Percentiles rank a stretch among this genome's conserved stretches.
These are phyloP conservation scores for Parochlus steinenii DNA, from an alignment of 2,888 invertebrate genomes.

Conservation along the genomic window DNA sequence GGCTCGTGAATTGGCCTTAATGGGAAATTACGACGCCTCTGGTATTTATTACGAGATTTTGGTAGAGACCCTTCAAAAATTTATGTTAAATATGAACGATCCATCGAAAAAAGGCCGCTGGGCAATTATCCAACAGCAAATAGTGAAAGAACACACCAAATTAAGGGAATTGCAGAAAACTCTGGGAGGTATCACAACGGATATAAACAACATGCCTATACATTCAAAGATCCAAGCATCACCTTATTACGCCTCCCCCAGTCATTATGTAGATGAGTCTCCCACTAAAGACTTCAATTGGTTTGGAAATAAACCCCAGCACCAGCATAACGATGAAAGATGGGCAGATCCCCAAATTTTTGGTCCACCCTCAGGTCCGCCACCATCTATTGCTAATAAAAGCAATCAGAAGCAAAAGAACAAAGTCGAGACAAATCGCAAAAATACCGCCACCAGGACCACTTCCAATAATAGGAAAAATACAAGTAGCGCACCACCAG, in stretches of 20 bases:
- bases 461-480: slow-evolving; percentile 5
- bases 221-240: slow-evolving; percentile 27
- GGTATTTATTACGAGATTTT: slow-evolving; percentile 87
- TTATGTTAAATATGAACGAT: slow-evolving; percentile 64
- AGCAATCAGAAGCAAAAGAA: no score
- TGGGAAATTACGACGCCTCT: slow-evolving; percentile 91
- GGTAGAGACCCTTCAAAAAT: slow-evolving; percentile 75
- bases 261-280: no score
- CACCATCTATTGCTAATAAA: no score
- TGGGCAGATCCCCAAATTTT: slow-evolving; percentile 38
- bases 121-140: slow-evolving; percentile 79
- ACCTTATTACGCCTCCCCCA: no score
- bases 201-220: slow-evolving; percentile 30
- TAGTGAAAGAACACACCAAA: slow-evolving; percentile 78
- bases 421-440: no score
- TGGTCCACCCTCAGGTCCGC: slow-evolving; percentile 49
- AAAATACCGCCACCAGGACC: background rate
- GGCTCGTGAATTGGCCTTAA: slow-evolving; percentile 86
- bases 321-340: slow-evolving; percentile 37
- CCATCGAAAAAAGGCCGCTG: slow-evolving; percentile 71
- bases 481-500: slow-evolving; percentile 2
- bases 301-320: no score
- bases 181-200: slow-evolving; percentile 28
- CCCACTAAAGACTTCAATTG: slow-evolving; percentile 44
- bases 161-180: slow-evolving; percentile 49